A percentile compares a stretch with the other conserved stretches of the same genome.
Conservation (phyloP, 2,797 vertebrate species). For the Enteromius paludinosus region DNA sequence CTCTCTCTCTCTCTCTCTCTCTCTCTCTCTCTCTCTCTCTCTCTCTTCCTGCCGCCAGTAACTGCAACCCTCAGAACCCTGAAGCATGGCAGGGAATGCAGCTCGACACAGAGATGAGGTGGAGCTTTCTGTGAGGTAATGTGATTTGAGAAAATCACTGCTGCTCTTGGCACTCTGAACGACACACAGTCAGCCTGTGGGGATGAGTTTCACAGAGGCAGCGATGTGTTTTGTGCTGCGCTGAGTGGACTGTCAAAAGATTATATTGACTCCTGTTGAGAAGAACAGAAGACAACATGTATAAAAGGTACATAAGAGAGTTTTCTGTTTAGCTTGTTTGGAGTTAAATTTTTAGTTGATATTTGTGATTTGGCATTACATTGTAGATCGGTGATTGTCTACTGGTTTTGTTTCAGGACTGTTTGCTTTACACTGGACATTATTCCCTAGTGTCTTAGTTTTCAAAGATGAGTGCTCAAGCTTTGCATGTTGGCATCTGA, state of each 20-base stretch:
- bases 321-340: slow-evolving; percentile 6
- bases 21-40: slow-evolving; percentile 28
- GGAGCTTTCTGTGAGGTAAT: slow-evolving; percentile 63
- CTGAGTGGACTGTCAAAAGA: slow-evolving; percentile 50
- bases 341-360: not conserved
- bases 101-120: slow-evolving; percentile 56
- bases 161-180: slow-evolving; percentile 46
- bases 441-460: not conserved
- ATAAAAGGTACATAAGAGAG: slow-evolving; percentile 38
- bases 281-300: slow-evolving; percentile 39
- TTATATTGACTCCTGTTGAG: slow-evolving; percentile 44
- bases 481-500: not conserved
- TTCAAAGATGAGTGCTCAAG: not conserved
- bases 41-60: slow-evolving; percentile 40
- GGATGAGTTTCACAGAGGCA: slow-evolving; percentile 52
- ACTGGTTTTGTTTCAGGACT: not conserved
- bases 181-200: slow-evolving; percentile 29
- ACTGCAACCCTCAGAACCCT: slow-evolving; percentile 50
- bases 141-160: slow-evolving; percentile 54
- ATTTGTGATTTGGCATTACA: not conserved
- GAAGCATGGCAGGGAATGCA: slow-evolving; percentile 49
- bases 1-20: not conserved
- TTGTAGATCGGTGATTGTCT: not conserved
- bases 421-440: not conserved
- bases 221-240: slow-evolving; percentile 48